A percentile compares a stretch with the other conserved stretches of the same genome.
Evolutionary conservation across 2,113 vertebrate genomes (phyloP).

Genomic region (Eolophus roseicapilla): DNA sequence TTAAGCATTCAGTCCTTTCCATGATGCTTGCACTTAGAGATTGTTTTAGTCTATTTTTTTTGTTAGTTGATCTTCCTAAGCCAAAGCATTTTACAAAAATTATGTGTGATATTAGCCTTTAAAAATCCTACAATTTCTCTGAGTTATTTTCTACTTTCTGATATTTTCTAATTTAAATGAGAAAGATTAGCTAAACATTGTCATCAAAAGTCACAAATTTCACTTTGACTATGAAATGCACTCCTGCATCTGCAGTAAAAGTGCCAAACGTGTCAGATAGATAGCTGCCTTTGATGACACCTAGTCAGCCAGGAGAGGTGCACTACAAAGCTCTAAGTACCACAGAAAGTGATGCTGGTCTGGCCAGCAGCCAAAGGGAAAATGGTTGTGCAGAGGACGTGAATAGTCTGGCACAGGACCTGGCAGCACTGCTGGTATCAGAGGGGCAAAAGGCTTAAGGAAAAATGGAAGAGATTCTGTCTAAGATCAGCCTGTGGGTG

Average conservation of each 20-base stretch:
- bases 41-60: constrained; percentile 48
- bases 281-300: constrained; percentile 33
- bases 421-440: background rate
- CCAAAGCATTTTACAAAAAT: constrained; percentile 23
- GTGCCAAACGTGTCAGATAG: background rate
- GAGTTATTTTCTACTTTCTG: background rate
- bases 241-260: background rate
- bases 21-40: background rate
- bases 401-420: background rate
- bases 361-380: background rate
- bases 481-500: rapidly evolving
- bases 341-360: background rate
- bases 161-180: constrained; percentile 29
- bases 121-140: background rate
- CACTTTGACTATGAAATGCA: background rate
- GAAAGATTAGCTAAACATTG: constrained; percentile 2
- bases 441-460: background rate
- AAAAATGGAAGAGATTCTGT: background rate
- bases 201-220: constrained; percentile 35
- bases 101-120: constrained; percentile 9
- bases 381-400: background rate
- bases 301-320: background rate
- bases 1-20: constrained; percentile 40
- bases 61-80: constrained; percentile 47
- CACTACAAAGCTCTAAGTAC: constrained; percentile 42